Percentiles rank a stretch among this genome's conserved stretches.
phyloP scores from a whole-genome alignment of 1,140 invertebrate species.

The Drosophila pandora region DNA sequence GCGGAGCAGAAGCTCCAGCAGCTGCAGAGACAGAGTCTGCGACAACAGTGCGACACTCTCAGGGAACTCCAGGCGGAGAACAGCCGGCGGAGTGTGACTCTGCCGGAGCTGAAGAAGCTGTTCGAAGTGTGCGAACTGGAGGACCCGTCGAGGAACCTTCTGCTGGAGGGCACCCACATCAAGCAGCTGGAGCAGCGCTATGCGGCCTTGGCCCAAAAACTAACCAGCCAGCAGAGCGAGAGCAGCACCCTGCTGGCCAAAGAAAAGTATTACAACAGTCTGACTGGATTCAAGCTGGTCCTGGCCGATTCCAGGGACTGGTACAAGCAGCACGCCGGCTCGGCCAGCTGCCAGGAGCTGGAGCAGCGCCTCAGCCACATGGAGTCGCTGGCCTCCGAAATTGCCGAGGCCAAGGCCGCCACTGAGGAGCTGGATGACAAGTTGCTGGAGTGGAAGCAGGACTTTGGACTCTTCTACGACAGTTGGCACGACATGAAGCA shows the following conservation, averaged over 20 bases:
- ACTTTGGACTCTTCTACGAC: conserved; percentile 79
- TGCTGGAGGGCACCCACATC: conserved; percentile 67
- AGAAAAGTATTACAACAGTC: conserved; percentile 81
- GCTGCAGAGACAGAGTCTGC: conserved; percentile 72
- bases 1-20: conserved; percentile 70
- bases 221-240: conserved; percentile 57
- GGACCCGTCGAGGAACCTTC: conserved; percentile 55
- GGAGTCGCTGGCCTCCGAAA: conserved; percentile 75
- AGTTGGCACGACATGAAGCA: conserved; percentile 83
- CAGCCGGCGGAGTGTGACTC: conserved; percentile 8
- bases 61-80: conserved; percentile 54
- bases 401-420: conserved; percentile 61
- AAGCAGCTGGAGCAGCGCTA: conserved; percentile 75
- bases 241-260: conserved; percentile 59
- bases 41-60: conserved; percentile 66
- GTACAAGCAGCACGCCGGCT: conserved; percentile 82
- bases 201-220: conserved; percentile 33
- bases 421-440: conserved; percentile 62
- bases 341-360: conserved; percentile 67
- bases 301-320: conserved; percentile 81
- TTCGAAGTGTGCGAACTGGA: conserved; percentile 76
- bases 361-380: conserved; percentile 80
- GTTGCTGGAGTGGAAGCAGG: conserved; percentile 77
- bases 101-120: conserved; percentile 63
- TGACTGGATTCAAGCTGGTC: conserved; percentile 80